Conservation (phyloP, 2,888 invertebrate species). For the Noctua pronuba region DNA sequence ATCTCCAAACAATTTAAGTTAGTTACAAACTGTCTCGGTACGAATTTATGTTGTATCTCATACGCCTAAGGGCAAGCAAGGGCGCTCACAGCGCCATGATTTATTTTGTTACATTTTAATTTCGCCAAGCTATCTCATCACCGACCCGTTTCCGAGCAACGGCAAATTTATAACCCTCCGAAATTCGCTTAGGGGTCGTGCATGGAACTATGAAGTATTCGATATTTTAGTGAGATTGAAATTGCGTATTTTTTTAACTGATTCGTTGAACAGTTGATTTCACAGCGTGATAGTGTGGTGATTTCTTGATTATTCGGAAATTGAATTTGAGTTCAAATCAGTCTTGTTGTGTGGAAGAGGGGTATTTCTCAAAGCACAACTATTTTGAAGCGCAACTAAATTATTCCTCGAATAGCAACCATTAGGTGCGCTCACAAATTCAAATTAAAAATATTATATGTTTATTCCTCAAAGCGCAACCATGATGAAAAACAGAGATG, state of each 20-base stretch:
- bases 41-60: slow-evolving; percentile 68
- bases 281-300: background rate
- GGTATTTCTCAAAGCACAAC: too few species aligned
- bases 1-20: slow-evolving; percentile 65
- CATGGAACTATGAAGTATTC: slow-evolving; percentile 21
- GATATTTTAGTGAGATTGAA: slow-evolving; percentile 11
- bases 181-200: slow-evolving; percentile 60
- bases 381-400: too few species aligned
- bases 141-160: slow-evolving; percentile 66
- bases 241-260: slow-evolving; percentile 16
- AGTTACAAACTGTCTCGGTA: slow-evolving; percentile 61
- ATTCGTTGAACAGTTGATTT: slow-evolving; percentile 26
- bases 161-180: slow-evolving; percentile 68
- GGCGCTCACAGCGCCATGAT: slow-evolving; percentile 72
- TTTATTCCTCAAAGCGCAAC: too few species aligned
- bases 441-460: too few species aligned
- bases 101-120: slow-evolving; percentile 83
- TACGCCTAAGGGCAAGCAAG: slow-evolving; percentile 65
- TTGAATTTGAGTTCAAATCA: slow-evolving; percentile 36
- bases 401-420: too few species aligned
- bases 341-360: background rate
- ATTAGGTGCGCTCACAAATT: too few species aligned
- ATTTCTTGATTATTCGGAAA: slow-evolving; percentile 31
- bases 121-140: slow-evolving; percentile 80
- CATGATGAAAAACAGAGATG: too few species aligned